These are phyloP conservation scores for Perca schrenkii DNA, from an alignment of 2,113 vertebrate genomes.

Conservation along the genomic window DNA sequence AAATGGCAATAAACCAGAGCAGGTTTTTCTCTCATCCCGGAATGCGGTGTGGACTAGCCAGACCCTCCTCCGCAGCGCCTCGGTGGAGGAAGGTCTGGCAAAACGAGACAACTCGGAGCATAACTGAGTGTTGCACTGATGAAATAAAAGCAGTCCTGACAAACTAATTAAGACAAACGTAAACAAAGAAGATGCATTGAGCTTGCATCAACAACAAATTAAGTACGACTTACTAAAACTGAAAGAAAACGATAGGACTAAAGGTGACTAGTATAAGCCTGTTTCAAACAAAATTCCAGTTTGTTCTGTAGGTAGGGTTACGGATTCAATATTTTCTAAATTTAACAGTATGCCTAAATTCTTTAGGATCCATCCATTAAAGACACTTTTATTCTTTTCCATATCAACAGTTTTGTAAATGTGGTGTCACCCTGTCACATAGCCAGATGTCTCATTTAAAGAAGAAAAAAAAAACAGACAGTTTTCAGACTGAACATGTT, in stretches of 20 bases:
- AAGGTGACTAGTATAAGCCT: neutral
- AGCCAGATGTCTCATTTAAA: slow-evolving; percentile 16
- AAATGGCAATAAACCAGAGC: too few relatives aligned
- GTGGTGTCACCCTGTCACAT: neutral
- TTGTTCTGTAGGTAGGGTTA: neutral
- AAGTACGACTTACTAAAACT: neutral
- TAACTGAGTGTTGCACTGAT: neutral
- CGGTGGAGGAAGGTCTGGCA: too few relatives aligned
- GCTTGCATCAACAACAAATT: neutral
- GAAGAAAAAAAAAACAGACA: neutral
- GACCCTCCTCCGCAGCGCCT: too few relatives aligned
- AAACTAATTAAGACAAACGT: neutral
- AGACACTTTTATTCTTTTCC: neutral
- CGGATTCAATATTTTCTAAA: neutral
- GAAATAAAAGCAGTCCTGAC: neutral
- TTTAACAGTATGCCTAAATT: neutral
- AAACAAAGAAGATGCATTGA: neutral
- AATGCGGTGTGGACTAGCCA: too few relatives aligned
- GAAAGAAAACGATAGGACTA: too few relatives aligned
- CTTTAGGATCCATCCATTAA: neutral
- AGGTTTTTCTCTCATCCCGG: too few relatives aligned
- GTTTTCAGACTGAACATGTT: neutral
- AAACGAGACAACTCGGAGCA: too few relatives aligned
- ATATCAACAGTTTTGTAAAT: neutral
- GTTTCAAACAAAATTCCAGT: neutral